Conservation (phyloP, 2,797 vertebrate genomes). For the Gastrophryne carolinensis region DNA sequence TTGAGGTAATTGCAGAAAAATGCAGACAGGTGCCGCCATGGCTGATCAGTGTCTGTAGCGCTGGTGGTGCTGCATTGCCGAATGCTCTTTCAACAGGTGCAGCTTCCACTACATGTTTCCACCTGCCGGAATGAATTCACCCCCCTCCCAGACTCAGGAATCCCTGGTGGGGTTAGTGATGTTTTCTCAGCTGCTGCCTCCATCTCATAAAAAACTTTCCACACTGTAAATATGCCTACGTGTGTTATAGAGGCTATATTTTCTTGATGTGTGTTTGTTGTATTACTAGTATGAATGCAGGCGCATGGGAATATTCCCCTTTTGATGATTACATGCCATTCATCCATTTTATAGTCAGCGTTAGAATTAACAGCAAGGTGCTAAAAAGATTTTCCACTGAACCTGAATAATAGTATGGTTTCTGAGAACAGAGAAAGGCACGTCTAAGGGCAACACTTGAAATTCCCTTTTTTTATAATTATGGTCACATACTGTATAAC, state of each 20-base stretch:
- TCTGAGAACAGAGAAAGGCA: no score
- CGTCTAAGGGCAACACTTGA: no score
- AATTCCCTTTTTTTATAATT: no score
- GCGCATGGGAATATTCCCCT: background rate
- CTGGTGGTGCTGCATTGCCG: background rate
- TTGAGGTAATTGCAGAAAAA: background rate
- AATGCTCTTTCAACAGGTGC: constrained; percentile 15
- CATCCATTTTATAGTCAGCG: background rate
- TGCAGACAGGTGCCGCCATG: background rate
- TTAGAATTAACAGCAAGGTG: no score
- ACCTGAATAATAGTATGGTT: no score
- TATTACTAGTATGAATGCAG: background rate
- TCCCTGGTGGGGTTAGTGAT: background rate
- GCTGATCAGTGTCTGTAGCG: background rate
- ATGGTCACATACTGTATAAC: no score
- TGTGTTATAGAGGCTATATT: background rate
- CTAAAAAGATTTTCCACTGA: no score
- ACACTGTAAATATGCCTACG: background rate
- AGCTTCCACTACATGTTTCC: constrained; percentile 12
- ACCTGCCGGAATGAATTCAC: background rate
- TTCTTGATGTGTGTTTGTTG: background rate
- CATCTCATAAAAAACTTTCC: background rate
- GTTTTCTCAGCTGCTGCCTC: background rate
- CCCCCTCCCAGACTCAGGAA: background rate
- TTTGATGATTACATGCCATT: background rate